phyloP scores from a whole-genome alignment of 2,797 vertebrate species.

The Peromyscus aztecus region DNA sequence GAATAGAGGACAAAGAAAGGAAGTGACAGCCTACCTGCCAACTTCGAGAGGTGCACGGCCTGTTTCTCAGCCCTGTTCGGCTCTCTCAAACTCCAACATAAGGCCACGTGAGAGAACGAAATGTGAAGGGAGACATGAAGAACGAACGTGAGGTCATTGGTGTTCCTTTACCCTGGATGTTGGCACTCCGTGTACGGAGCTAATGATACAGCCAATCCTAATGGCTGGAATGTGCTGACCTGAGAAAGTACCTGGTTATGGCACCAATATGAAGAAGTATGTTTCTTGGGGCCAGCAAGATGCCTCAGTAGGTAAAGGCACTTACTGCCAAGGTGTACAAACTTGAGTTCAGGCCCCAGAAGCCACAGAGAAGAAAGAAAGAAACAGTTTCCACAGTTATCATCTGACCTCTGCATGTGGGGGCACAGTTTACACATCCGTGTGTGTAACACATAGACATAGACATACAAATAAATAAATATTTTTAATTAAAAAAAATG shows the following conservation, averaged over 20 bases:
- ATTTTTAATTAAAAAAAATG: background rate
- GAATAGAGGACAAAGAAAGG: constrained; percentile 24
- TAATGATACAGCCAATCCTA: constrained; percentile 69
- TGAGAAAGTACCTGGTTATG: constrained; percentile 46
- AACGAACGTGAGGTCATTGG: background rate
- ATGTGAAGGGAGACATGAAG: background rate
- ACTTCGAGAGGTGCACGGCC: background rate
- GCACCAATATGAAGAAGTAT: constrained; percentile 55
- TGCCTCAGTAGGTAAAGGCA: background rate
- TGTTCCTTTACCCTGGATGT: constrained; percentile 34
- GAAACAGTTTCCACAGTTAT: background rate
- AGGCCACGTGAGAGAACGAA: constrained; percentile 61
- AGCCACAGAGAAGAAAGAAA: background rate
- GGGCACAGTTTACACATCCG: background rate
- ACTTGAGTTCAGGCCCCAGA: background rate
- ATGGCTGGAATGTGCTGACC: constrained; percentile 67
- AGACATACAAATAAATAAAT: background rate
- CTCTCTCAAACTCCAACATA: constrained; percentile 72
- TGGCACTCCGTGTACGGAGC: constrained; percentile 44
- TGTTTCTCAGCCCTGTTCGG: constrained; percentile 55
- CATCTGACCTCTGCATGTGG: background rate
- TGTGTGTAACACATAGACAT: background rate
- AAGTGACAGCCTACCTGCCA: constrained; percentile 63
- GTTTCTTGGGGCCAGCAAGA: background rate
- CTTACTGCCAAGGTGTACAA: background rate